A percentile compares a stretch with the other conserved stretches of the same genome.
These are phyloP conservation scores for Esox lucius DNA, from an alignment of 2,797 vertebrate species.

Conservation along the genomic window DNA sequence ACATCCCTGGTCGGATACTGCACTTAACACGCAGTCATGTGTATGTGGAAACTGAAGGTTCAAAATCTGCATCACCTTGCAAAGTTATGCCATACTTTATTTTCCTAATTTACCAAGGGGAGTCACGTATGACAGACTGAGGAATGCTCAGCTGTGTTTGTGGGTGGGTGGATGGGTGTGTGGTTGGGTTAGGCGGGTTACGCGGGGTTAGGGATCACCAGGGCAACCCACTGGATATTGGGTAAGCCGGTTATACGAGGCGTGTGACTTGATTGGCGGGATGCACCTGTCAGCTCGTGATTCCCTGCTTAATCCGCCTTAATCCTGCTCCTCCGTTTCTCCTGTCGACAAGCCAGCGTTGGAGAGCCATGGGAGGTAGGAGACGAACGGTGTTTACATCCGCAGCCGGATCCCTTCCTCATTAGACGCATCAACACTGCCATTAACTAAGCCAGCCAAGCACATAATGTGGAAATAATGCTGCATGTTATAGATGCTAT, in stretches of 20 bases:
- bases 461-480: neutral
- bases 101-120: neutral
- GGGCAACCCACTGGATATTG: constrained; percentile 1
- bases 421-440: constrained; percentile 15
- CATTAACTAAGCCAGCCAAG: constrained; percentile 27
- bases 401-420: constrained; percentile 8
- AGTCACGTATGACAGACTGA: neutral
- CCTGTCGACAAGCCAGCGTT: constrained; percentile 28
- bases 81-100: neutral
- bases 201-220: constrained; percentile 1
- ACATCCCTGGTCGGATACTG: neutral
- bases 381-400: neutral
- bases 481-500: neutral
- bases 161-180: neutral
- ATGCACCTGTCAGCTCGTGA: constrained; percentile 42
- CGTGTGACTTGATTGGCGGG: constrained; percentile 31
- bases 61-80: too few species aligned
- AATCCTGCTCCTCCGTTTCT: constrained; percentile 38
- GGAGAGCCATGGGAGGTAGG: neutral
- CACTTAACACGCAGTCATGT: too few species aligned
- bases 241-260: constrained; percentile 23
- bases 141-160: neutral
- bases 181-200: neutral
- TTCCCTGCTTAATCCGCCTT: constrained; percentile 39
- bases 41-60: too few species aligned